Conservation (phyloP, 1,140 invertebrate species). For the Cydia pomonella region DNA sequence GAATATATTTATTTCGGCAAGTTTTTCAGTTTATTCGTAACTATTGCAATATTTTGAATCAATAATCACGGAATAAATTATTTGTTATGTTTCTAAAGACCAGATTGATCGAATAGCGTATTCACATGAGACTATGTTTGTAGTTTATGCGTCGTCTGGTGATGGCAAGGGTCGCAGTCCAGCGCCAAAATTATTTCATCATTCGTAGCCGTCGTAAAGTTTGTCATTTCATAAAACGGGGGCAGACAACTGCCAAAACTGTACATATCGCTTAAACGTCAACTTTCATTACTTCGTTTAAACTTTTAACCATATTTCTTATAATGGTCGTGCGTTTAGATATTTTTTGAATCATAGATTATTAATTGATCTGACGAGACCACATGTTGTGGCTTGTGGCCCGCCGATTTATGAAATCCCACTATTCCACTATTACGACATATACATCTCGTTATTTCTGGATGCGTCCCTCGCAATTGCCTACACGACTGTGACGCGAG, state of each 20-base stretch:
- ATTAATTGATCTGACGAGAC: too few relatives aligned
- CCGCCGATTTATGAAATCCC: too few relatives aligned
- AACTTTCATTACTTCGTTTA: too few relatives aligned
- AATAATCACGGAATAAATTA: background rate
- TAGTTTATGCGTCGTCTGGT: slow-evolving; percentile 10
- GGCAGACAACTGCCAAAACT: background rate
- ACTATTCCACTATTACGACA: background rate
- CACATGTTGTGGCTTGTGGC: too few relatives aligned
- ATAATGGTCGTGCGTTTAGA: too few relatives aligned
- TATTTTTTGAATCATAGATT: too few relatives aligned
- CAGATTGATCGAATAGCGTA: background rate
- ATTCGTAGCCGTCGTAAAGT: background rate
- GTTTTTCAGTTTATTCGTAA: background rate
- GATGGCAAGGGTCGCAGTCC: background rate
- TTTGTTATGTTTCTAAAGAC: background rate
- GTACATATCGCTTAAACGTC: too few relatives aligned
- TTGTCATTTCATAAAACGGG: background rate
- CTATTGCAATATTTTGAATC: background rate
- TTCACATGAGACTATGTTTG: background rate
- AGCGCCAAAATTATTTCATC: background rate
- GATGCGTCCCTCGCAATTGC: background rate
- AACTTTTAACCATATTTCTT: too few relatives aligned
- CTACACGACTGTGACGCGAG: background rate
- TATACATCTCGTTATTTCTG: background rate
- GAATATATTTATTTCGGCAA: background rate